A percentile compares a stretch with the other conserved stretches of the same genome.
These are phyloP conservation scores for Drosophila ambigua DNA, from an alignment of 1,140 invertebrate species.

Conservation along the genomic window DNA sequence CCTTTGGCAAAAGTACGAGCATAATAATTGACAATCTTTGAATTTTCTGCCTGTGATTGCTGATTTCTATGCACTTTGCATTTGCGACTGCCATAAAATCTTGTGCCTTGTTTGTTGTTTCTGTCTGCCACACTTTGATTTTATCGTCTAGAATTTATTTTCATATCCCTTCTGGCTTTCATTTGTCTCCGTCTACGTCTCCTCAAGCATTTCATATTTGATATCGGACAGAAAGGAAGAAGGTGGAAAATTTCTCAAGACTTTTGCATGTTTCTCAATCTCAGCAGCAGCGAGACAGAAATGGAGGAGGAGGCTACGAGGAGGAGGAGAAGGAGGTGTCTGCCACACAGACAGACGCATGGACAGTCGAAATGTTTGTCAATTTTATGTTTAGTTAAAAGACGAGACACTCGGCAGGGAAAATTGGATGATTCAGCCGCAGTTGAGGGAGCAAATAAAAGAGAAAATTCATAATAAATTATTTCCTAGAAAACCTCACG, in stretches of 20 bases:
- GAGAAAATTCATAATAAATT: conserved; percentile 5
- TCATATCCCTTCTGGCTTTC: conserved; percentile 16
- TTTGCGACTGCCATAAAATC: background rate
- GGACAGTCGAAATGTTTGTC: background rate
- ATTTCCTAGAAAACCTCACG: too few species aligned
- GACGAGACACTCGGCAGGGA: too few species aligned
- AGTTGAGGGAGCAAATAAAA: background rate
- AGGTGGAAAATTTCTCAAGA: conserved; percentile 19
- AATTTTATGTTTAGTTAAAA: background rate
- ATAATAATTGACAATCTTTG: conserved; percentile 18
- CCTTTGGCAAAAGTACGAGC: conserved; percentile 6
- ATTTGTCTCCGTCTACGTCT: conserved; percentile 23
- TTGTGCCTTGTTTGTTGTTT: background rate
- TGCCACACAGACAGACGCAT: too few species aligned
- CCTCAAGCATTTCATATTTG: conserved; percentile 27
- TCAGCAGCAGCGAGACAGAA: background rate
- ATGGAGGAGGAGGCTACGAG: background rate
- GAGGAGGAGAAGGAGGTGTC: background rate
- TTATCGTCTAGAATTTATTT: conserved; percentile 28
- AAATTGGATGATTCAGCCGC: too few species aligned
- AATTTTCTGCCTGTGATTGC: background rate
- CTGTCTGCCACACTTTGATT: conserved; percentile 31
- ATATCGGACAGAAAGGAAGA: conserved; percentile 5
- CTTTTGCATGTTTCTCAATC: background rate
- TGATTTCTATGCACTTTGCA: background rate